These are phyloP conservation scores for Drosophila tani DNA, from an alignment of 1,140 invertebrate genomes.

Conservation along the genomic window DNA sequence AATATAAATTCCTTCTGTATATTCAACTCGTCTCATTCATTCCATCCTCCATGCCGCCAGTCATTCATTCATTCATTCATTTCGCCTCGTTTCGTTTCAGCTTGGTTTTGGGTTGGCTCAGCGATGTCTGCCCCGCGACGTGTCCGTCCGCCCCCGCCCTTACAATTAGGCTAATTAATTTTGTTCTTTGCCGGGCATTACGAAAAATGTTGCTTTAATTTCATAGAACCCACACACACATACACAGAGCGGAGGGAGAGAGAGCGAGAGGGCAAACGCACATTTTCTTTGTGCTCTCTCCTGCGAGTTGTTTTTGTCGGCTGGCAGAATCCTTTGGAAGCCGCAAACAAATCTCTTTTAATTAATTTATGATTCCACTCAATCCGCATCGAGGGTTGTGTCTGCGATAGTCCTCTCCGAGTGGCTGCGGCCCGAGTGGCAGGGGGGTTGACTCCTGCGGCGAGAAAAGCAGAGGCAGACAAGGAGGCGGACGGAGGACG, in stretches of 20 bases:
- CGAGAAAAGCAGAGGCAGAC: not conserved
- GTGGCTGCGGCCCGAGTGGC: not conserved
- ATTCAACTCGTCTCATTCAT: conserved; percentile 67
- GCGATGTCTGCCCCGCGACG: conserved; percentile 17
- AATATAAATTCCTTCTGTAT: conserved; percentile 78
- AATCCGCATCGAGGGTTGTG: conserved; percentile 80
- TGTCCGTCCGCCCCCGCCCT: conserved; percentile 65
- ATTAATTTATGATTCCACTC: conserved; percentile 84
- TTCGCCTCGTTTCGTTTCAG: conserved; percentile 59
- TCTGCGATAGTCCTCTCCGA: conserved; percentile 42
- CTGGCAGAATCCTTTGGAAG: conserved; percentile 80
- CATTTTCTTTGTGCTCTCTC: conserved; percentile 71
- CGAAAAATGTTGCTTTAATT: conserved; percentile 83
- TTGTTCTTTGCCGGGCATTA: conserved; percentile 79
- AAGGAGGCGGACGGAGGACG: not conserved
- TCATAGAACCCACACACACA: conserved; percentile 55
- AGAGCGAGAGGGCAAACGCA: conserved; percentile 44
- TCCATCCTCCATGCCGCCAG: conserved; percentile 27
- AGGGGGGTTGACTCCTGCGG: conserved; percentile 40
- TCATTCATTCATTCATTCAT: conserved; percentile 70
- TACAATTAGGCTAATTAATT: conserved; percentile 84
- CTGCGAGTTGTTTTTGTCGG: conserved; percentile 53
- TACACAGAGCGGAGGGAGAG: conserved; percentile 5
- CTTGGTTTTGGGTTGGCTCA: conserved; percentile 39
- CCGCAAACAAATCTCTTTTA: conserved; percentile 84